Percentiles rank a stretch among this genome's conserved stretches.
phyloP scores from a whole-genome alignment of 2,113 vertebrate genomes.

The Canis aureus region DNA sequence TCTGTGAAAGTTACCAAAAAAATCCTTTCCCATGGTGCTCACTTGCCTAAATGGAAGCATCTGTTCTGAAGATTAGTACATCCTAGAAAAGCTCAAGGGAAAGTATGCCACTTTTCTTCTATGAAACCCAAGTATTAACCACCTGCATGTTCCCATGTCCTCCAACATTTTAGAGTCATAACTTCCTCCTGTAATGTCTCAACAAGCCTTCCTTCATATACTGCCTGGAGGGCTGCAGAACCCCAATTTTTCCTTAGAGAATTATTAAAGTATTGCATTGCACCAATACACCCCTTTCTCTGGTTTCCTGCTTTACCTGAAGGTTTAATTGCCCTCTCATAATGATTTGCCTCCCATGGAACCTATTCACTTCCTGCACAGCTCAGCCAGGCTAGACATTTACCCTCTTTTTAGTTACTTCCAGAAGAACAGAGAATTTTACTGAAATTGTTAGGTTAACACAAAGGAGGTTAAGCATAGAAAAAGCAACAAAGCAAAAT shows the following conservation, averaged over 20 bases:
- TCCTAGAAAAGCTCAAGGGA: background rate
- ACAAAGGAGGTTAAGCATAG: background rate
- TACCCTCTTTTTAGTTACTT: background rate
- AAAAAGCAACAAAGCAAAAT: background rate
- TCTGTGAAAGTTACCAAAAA: slow-evolving; percentile 1
- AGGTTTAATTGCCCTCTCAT: background rate
- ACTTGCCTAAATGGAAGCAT: background rate
- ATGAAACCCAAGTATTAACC: background rate
- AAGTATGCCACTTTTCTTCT: background rate
- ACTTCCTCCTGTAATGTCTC: background rate
- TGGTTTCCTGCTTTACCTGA: background rate
- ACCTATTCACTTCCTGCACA: background rate
- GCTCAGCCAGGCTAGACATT: background rate
- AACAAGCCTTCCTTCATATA: background rate
- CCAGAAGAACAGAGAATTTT: background rate
- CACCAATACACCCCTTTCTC: background rate
- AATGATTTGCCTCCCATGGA: background rate
- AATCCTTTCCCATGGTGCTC: background rate
- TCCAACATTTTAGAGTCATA: background rate
- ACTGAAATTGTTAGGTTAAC: slow-evolving; percentile 3
- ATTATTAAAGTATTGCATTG: background rate
- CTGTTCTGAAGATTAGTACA: background rate
- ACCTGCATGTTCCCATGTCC: background rate
- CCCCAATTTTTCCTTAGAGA: background rate
- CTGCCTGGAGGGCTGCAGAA: background rate